Evolutionary conservation across 2,797 vertebrate species (phyloP).

Genomic region (Tragopan temminckii): DNA sequence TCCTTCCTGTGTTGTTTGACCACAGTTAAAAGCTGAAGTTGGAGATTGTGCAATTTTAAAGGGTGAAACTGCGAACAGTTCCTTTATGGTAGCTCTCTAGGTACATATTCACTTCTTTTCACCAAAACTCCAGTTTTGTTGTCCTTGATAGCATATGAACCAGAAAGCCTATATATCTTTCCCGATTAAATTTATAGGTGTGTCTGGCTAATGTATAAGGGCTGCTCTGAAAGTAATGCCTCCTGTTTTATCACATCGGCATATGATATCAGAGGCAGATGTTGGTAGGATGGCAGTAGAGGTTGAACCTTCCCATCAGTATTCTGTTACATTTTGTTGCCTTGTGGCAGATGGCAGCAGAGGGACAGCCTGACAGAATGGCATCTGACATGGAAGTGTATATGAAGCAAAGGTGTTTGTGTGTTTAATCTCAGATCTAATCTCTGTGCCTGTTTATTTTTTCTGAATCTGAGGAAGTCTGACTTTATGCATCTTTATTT

Average conservation of each 20-base stretch:
- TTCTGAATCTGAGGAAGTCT: background rate
- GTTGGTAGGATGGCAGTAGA: too few relatives aligned
- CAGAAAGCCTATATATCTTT: background rate
- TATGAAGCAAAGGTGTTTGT: background rate
- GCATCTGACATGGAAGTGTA: background rate
- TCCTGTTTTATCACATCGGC: background rate
- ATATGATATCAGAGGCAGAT: background rate
- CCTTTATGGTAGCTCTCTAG: slow-evolving; percentile 26
- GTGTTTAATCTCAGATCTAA: background rate
- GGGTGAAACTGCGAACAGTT: background rate
- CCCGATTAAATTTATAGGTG: background rate
- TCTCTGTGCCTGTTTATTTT: background rate
- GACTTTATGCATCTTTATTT: background rate
- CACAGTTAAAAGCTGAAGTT: slow-evolving; percentile 28
- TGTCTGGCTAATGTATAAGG: background rate
- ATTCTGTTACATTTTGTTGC: background rate
- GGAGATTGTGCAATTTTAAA: background rate
- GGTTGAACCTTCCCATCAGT: background rate
- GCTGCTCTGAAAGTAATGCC: background rate
- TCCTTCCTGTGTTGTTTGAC: background rate
- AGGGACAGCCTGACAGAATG: background rate
- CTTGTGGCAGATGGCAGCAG: background rate
- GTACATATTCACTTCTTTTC: background rate
- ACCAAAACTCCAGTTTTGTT: background rate
- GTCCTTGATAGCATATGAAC: background rate